phyloP scores from a whole-genome alignment of 2,888 invertebrate genomes.

The Cerastis rubricosa region DNA sequence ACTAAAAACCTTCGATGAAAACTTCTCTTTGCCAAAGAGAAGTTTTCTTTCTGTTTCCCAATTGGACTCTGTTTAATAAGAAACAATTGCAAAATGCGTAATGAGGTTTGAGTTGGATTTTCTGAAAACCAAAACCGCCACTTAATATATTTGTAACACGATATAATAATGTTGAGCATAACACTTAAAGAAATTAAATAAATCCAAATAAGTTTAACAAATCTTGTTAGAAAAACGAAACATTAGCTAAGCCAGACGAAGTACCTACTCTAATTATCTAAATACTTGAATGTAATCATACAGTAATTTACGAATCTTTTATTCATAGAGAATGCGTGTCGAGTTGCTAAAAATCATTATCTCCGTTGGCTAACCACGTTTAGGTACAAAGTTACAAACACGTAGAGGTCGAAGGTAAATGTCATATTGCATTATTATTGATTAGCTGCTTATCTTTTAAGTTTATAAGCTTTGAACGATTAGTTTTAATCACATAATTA shows the following conservation, averaged over 20 bases:
- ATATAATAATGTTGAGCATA: background rate
- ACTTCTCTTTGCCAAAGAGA: background rate
- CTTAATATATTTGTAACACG: background rate
- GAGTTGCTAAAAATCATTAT: conserved; percentile 51
- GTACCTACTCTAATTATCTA: conserved; percentile 23
- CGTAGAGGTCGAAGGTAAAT: conserved; percentile 65
- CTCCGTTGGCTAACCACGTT: conserved; percentile 41
- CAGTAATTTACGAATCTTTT: conserved; percentile 36
- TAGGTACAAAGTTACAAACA: conserved; percentile 35
- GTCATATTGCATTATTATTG: conserved; percentile 51
- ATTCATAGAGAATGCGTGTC: conserved; percentile 30
- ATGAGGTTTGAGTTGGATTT: background rate
- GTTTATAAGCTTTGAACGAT: conserved; percentile 18
- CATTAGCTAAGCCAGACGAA: conserved; percentile 4
- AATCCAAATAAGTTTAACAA: background rate
- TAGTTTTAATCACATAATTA: conserved; percentile 20
- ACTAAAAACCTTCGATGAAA: too few relatives aligned
- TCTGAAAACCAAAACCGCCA: background rate
- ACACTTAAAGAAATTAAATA: background rate
- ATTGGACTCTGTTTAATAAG: background rate
- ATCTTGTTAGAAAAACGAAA: background rate
- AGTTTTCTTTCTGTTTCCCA: background rate
- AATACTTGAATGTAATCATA: conserved; percentile 30
- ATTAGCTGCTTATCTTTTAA: conserved; percentile 41
- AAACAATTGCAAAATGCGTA: background rate